phyloP scores from a whole-genome alignment of 92 coral and sea anemone species.

The Metridium senile region DNA sequence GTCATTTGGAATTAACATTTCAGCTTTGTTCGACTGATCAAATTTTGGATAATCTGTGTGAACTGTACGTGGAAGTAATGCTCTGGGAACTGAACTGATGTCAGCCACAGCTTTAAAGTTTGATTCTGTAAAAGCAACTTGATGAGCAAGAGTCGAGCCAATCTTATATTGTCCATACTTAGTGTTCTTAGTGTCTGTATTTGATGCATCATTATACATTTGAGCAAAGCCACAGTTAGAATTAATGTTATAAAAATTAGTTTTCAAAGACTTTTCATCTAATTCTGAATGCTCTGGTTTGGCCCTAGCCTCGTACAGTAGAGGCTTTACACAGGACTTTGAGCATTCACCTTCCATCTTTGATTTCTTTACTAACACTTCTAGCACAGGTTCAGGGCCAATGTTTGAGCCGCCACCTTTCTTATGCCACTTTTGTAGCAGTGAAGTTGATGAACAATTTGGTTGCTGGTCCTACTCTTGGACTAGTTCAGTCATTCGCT shows the following conservation, averaged over 20 bases:
- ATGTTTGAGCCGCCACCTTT: constrained; percentile 44
- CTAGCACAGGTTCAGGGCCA: constrained; percentile 36
- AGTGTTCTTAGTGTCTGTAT: background rate
- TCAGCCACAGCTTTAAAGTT: constrained; percentile 47
- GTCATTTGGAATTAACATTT: constrained; percentile 29
- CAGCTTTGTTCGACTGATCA: background rate
- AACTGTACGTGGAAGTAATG: background rate
- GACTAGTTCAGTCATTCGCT: constrained; percentile 18
- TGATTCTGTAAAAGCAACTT: constrained; percentile 52
- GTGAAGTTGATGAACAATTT: constrained; percentile 28
- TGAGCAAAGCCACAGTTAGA: constrained; percentile 26
- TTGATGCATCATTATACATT: constrained; percentile 5
- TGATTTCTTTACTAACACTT: constrained; percentile 41
- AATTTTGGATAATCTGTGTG: constrained; percentile 21
- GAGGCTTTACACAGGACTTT: constrained; percentile 38
- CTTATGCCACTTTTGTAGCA: constrained; percentile 46
- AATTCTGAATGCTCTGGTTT: constrained; percentile 20
- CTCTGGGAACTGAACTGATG: constrained; percentile 45
- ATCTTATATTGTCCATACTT: constrained; percentile 27
- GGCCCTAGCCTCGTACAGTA: constrained; percentile 48
- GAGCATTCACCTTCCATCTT: background rate
- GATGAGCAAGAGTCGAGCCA: constrained; percentile 44
- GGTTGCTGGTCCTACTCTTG: constrained; percentile 20
- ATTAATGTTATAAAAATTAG: background rate
- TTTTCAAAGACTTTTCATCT: constrained; percentile 18